These are phyloP conservation scores for Amblyopsis rosae DNA, from an alignment of 2,113 vertebrate species.

Conservation along the genomic window DNA sequence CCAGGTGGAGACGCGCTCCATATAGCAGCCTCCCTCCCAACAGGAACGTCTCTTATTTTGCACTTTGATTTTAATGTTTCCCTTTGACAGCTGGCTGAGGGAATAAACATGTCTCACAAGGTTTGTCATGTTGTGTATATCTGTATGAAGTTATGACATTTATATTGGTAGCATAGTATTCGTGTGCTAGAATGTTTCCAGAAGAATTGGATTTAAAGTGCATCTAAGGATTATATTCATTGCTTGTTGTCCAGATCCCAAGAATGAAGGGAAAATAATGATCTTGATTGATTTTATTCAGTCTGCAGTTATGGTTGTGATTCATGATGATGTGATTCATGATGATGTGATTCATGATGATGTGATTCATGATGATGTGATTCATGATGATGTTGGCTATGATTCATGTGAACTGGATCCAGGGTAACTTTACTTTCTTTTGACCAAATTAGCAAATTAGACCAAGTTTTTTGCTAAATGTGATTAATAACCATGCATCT, in stretches of 20 bases:
- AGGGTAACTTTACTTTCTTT: conserved; percentile 20
- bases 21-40: conserved; percentile 70
- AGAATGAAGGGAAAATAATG: no score
- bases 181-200: conserved; percentile 56
- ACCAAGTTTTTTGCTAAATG: conserved; percentile 40
- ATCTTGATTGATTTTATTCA: no score
- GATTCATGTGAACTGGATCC: no score
- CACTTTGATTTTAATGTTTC: conserved; percentile 69
- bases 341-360: no score
- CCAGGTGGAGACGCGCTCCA: conserved; percentile 90
- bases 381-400: no score
- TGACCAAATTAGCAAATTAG: conserved; percentile 69
- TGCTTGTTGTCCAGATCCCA: conserved; percentile 15
- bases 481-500: conserved; percentile 55
- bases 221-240: conserved; percentile 68
- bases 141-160: conserved; percentile 65
- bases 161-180: conserved; percentile 67
- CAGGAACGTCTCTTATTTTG: conserved; percentile 71
- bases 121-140: conserved; percentile 68
- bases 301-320: no score
- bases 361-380: no score
- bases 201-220: conserved; percentile 44
- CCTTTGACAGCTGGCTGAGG: conserved; percentile 49
- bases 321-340: no score
- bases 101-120: conserved; percentile 48